phyloP scores from a whole-genome alignment of 2,113 vertebrate species.

The Nestor notabilis region DNA sequence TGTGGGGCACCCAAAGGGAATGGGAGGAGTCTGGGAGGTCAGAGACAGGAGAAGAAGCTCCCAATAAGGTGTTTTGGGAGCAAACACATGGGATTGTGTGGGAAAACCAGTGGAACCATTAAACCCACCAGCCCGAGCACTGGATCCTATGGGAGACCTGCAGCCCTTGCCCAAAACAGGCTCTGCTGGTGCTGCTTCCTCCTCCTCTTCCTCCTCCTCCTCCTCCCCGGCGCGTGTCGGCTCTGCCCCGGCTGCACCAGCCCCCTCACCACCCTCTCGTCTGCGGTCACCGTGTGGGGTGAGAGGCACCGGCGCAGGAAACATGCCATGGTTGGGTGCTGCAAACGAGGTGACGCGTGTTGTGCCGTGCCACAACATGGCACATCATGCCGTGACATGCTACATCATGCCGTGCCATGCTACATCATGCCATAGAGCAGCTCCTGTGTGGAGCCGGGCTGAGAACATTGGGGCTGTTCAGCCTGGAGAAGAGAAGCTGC shows the following conservation, averaged over 20 bases:
- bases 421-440: accelerated
- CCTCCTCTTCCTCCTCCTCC: not conserved
- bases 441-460: too few relatives aligned
- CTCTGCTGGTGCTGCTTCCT: not conserved
- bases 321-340: not conserved
- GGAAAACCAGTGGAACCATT: not conserved
- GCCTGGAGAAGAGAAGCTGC: too few relatives aligned
- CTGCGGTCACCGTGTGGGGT: not conserved
- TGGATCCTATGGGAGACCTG: not conserved
- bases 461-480: too few relatives aligned
- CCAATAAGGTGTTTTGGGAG: not conserved
- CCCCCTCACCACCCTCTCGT: not conserved
- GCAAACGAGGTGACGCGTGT: not conserved
- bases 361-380: too few relatives aligned
- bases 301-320: not conserved
- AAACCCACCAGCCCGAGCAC: not conserved
- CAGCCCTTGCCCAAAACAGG: not conserved
- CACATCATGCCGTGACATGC: not conserved
- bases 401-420: not conserved
- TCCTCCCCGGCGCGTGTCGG: not conserved
- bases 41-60: too few relatives aligned
- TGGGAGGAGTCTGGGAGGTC: too few relatives aligned
- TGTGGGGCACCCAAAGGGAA: not conserved
- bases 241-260: not conserved
- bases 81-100: accelerated